Conservation (phyloP, 2,113 vertebrate species). For the Pontoporia blainvillei region DNA sequence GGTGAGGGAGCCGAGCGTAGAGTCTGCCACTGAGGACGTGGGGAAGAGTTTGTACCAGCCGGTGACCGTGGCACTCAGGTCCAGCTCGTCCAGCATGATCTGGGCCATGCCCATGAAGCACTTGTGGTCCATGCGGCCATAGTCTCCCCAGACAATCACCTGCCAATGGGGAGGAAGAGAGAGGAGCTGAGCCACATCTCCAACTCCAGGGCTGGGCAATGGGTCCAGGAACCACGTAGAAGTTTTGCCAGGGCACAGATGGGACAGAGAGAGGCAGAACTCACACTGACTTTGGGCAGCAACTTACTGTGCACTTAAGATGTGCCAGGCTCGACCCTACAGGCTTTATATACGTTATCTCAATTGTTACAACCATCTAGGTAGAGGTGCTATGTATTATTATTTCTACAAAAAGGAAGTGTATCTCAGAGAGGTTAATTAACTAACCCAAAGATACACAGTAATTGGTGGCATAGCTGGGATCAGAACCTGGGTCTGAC, state of each 20-base stretch:
- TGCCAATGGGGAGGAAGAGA: conserved; percentile 33
- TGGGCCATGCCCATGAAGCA: conserved; percentile 99
- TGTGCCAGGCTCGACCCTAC: neutral
- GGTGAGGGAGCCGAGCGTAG: conserved; percentile 93
- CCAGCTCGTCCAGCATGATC: conserved; percentile 97
- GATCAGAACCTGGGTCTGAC: neutral
- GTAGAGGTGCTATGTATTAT: neutral
- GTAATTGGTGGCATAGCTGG: neutral
- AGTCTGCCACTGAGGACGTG: conserved; percentile 96
- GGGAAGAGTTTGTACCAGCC: conserved; percentile 99
- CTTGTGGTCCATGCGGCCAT: conserved; percentile 99
- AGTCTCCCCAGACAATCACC: conserved; percentile 99
- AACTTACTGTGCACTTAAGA: neutral
- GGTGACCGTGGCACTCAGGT: conserved; percentile 88
- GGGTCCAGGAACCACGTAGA: neutral
- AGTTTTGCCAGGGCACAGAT: neutral
- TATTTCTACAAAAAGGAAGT: neutral
- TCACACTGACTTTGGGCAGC: neutral
- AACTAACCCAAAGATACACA: neutral
- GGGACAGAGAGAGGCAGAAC: neutral
- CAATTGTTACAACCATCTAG: neutral
- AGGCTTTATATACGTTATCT: neutral
- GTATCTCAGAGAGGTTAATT: neutral
- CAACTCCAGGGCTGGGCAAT: neutral
- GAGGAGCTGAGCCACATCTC: neutral